Conservation (phyloP, 2,797 vertebrate genomes). For the Acanthopagrus latus region DNA sequence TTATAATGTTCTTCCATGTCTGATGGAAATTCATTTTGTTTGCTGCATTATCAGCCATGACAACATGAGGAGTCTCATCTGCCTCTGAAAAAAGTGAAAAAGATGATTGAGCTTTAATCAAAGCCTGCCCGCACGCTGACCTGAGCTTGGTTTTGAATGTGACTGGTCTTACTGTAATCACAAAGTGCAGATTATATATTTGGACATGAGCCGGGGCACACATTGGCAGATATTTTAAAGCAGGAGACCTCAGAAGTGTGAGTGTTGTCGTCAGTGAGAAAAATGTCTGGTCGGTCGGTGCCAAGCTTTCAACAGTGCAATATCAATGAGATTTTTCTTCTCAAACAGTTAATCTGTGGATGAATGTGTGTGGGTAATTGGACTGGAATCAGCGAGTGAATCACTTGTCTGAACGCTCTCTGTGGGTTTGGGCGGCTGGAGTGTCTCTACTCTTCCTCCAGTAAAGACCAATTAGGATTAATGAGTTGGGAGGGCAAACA, state of each 20-base stretch:
- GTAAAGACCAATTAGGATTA: constrained; percentile 51
- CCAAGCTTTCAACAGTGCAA: constrained; percentile 5
- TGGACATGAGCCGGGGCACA: neutral
- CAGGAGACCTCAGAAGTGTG: neutral
- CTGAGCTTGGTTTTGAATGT: neutral
- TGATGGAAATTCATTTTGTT: too few species aligned
- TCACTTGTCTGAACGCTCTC: constrained; percentile 26
- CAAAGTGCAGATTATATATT: neutral
- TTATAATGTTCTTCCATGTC: too few species aligned
- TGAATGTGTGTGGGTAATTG: constrained; percentile 23
- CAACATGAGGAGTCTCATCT: neutral
- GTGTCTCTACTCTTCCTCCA: constrained; percentile 29
- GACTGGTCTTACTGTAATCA: neutral
- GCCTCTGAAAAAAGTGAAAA: neutral
- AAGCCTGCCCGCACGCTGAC: neutral
- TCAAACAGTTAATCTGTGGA: constrained; percentile 5
- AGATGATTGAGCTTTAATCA: neutral
- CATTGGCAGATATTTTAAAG: neutral
- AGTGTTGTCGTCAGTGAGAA: neutral
- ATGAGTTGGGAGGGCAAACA: constrained; percentile 50
- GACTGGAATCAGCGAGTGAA: constrained; percentile 20
- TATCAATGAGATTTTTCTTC: neutral
- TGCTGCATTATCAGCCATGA: too few species aligned
- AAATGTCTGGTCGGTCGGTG: neutral
- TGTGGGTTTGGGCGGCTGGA: constrained; percentile 20